phyloP scores from a whole-genome alignment of 2,888 invertebrate species.

The Augochlorella aurata region DNA sequence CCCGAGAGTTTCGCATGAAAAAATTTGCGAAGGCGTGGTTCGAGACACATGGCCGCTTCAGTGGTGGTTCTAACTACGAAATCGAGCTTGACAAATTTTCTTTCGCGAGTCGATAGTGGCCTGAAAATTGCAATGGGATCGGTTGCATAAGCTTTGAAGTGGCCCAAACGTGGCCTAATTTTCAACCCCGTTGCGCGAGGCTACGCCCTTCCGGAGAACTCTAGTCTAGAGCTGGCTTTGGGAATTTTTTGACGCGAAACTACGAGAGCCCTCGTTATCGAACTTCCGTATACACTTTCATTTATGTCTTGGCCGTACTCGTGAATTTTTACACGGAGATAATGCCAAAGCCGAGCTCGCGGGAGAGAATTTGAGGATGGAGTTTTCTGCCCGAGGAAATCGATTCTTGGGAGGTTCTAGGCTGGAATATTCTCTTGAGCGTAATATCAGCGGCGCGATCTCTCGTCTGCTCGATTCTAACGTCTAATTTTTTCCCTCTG shows the following conservation, averaged over 20 bases:
- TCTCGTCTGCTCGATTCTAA: not conserved
- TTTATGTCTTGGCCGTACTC: not conserved
- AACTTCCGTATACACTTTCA: not conserved
- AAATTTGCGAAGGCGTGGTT: not conserved
- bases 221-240: not conserved
- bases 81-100: not conserved
- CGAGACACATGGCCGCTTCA: not conserved
- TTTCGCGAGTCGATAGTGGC: not conserved
- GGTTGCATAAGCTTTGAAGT: not conserved
- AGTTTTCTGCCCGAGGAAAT: not conserved
- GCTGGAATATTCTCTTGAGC: slow-evolving; percentile 3
- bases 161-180: not conserved
- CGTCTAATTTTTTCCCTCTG: not conserved
- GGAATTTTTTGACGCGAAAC: not conserved
- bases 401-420: not conserved
- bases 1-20: not conserved
- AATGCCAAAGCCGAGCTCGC: not conserved
- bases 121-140: not conserved
- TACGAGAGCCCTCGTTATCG: too few species aligned
- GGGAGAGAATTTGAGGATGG: not conserved
- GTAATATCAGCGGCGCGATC: not conserved
- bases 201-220: not conserved
- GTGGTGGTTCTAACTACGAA: not conserved
- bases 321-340: not conserved
- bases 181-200: not conserved